Evolutionary conservation across 2,797 vertebrate species (phyloP), one percentile per base, ranked within the genome.

Genomic region (Lepidocolaptes lacrymiger): DNA sequence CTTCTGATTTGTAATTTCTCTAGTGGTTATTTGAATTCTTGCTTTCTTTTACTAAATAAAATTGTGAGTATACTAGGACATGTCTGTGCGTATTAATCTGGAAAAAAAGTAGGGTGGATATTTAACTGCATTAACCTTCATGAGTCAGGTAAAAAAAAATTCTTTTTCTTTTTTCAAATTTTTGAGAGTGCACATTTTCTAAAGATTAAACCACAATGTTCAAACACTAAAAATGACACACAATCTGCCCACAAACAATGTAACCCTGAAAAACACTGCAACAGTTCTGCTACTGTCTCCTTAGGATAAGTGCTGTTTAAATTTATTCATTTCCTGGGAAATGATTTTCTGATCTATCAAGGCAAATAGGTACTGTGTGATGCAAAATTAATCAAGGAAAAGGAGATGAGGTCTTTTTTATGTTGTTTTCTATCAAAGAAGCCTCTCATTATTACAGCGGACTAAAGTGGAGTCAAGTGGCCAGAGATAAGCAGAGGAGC

Each of bases 361-460:
- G 66, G 87, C 90, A 94, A 96, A 84, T 78, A 96, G 69, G 62
- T 95, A 95, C 72, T 85, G 82, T 89, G 79, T 64, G 71, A 91
- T 88, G 82, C 67, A 93, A 94, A 93, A 92, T 93, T 96, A 95
- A 94, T 95, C 79, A 94, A 88, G 77, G 69, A 90, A 88, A 88
- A 76, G 82, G 82, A 96, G 96, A 96, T 90, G 1, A 90, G 43
- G 66, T 41, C 2, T n/a, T 75, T 93, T 91, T 93, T 32, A 54
- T 76, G 48, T 71, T 88, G 27, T 21, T 86, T 95, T 91, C 49
- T 91, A 58, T 92, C 71, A 88, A 82, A 94, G 52, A 88, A 79
- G 14, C 3, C 16, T 92, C 66, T 94, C 20, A 32, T 63, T 94
- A 91, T 67, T 90, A 73, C 26, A 74, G 55, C 0, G 0, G 55